Evolutionary conservation across 2,797 vertebrate species (phyloP).

Genomic region (Acestrorhynchus altus): DNA sequence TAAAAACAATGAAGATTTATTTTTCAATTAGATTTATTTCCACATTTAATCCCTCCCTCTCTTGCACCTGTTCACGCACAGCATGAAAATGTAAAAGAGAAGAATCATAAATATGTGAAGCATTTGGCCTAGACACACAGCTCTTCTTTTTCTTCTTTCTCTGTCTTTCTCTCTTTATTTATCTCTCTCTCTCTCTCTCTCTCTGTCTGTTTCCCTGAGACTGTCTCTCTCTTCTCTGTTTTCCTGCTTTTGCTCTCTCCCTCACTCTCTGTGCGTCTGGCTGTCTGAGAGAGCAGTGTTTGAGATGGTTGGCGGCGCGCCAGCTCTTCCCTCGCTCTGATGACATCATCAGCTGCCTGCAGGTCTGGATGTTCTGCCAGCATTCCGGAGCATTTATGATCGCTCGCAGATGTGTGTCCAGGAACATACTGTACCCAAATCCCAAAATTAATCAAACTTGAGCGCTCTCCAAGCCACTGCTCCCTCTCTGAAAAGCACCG

Average conservation of each 20-base stretch:
- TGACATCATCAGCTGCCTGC: slow-evolving; percentile 98
- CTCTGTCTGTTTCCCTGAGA: slow-evolving; percentile 41
- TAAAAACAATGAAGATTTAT: slow-evolving; percentile 42
- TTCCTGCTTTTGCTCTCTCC: slow-evolving; percentile 57
- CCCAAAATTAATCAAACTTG: slow-evolving; percentile 99
- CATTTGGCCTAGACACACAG: slow-evolving; percentile 25
- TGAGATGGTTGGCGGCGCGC: slow-evolving; percentile 69
- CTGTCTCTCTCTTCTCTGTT: slow-evolving; percentile 51
- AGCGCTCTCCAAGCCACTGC: slow-evolving; percentile 94
- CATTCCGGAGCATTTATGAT: slow-evolving; percentile 99
- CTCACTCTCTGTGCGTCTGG: slow-evolving; percentile 52
- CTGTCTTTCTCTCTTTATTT: slow-evolving; percentile 16
- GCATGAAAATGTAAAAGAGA: slow-evolving; percentile 20
- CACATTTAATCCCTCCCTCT: slow-evolving; percentile 41
- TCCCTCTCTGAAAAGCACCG: slow-evolving; percentile 74
- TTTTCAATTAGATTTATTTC: slow-evolving; percentile 37
- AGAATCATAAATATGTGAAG: slow-evolving; percentile 42
- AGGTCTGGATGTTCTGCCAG: slow-evolving; percentile 99
- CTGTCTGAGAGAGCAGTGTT: slow-evolving; percentile 50
- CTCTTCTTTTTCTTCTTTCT: slow-evolving; percentile 2
- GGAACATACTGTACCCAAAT: slow-evolving; percentile 99
- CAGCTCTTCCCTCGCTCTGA: slow-evolving; percentile 93
- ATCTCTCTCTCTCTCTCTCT: slow-evolving; percentile 44
- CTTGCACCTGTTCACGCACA: slow-evolving; percentile 43
- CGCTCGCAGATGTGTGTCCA: slow-evolving; percentile 99